Evolutionary conservation across 37 sponge, comb jelly and placozoan genomes (phyloP), one percentile per base, ranked within the genome.

Genomic region (Amphimedon queenslandica): DNA sequence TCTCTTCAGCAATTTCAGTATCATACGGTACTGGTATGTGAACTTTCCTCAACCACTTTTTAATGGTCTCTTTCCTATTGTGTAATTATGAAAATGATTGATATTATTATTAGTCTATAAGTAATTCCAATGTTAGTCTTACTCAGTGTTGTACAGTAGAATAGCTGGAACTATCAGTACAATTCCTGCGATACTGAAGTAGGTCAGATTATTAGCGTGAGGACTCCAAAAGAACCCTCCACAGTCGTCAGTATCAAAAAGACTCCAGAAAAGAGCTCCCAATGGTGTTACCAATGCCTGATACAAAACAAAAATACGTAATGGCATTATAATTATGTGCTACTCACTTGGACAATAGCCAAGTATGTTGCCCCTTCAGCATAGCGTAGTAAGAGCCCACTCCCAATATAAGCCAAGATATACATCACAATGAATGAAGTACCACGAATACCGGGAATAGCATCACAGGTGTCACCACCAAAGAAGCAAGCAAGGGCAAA

Each of bases 221-320:
- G 89, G 89, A 5, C 37, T 43, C 38, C 21, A 71, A 23, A 25
- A 27, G 36, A 88, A 78, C 40, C 0, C 33, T 16, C 77, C 81
- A 65, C 77, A 81, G 16, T 69, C 42, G 1, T 53, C 28, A 24
- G 39, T 37, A 35, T 58, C 31, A 66, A 88, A 88, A 27, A 88
- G 18, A 20, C 72, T 88, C 89, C 89, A 88, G 60, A 88, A 88
- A 43, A 88, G 42, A 58, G 80, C 75, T 65, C 89, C 89, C 30
- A 88, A 70, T n/a, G 89, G 89, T 31, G 84, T 88, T 16, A 82
- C 84, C 64, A 88, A 30, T 4, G 89, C 36, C 89, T 88, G 21
- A 25, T 11, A 25, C 5, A 60, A 6, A n/a, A 60, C 6, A 73
- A 34, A 33, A 74, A 71, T 21, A 47, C 53, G 13, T 47, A 47